phyloP scores from a whole-genome alignment of 2,888 invertebrate genomes.

The Incurvaria masculella region DNA sequence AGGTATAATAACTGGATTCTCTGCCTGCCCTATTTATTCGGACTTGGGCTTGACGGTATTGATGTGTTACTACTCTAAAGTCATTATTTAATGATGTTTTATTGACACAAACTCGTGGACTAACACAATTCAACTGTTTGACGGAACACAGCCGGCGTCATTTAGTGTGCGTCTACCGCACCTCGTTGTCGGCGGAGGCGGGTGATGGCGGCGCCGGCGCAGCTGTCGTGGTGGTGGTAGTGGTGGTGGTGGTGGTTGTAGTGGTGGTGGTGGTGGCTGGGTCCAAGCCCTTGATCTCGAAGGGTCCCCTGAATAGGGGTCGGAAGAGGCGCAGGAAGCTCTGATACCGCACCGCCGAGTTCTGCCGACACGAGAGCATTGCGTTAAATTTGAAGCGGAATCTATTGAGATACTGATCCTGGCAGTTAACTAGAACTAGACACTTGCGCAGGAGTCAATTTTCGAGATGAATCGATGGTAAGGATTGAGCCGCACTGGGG shows the following conservation, averaged over 20 bases:
- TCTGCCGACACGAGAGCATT: conserved; percentile 52
- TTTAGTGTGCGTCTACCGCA: conserved; percentile 17
- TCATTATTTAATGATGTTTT: no score
- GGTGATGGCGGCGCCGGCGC: conserved; percentile 13
- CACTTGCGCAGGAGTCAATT: no score
- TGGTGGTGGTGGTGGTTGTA: conserved; percentile 24
- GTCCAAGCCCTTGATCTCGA: conserved; percentile 70
- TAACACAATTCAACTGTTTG: no score
- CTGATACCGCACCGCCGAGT: conserved; percentile 72
- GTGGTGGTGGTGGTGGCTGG: conserved; percentile 53
- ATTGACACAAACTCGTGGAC: no score
- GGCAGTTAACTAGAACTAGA: no score
- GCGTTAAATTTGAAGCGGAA: neutral
- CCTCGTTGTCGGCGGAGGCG: conserved; percentile 25
- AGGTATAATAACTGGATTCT: no score
- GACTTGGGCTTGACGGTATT: no score
- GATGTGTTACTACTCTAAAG: no score
- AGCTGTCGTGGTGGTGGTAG: conserved; percentile 19
- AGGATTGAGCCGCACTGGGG: no score
- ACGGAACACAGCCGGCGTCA: no score
- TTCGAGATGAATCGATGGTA: no score
- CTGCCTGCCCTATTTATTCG: no score
- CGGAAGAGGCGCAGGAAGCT: conserved; percentile 69
- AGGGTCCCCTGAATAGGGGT: conserved; percentile 68
- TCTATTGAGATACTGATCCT: neutral